phyloP scores from a whole-genome alignment of 2,888 invertebrate genomes.

The Drosophila suboccidentalis region DNA sequence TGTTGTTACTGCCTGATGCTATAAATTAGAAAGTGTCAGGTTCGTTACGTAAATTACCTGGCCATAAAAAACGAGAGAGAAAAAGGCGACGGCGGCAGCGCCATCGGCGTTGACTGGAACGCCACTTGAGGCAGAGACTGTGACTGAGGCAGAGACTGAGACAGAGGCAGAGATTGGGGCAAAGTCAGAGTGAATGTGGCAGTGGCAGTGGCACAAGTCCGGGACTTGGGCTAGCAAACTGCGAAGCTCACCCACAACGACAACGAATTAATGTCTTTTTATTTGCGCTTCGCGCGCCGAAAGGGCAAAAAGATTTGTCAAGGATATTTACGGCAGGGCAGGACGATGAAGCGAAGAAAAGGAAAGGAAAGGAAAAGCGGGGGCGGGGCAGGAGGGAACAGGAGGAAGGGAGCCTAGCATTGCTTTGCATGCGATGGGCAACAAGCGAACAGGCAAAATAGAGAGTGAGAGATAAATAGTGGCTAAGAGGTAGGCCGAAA shows the following conservation, averaged over 20 bases:
- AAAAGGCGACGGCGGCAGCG: conserved; percentile 20
- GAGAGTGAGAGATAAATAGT: conserved; percentile 3
- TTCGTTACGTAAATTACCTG: conserved; percentile 83
- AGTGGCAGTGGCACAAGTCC: conserved; percentile 12
- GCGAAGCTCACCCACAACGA: conserved; percentile 59
- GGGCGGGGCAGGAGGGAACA: no score
- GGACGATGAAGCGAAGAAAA: conserved; percentile 8
- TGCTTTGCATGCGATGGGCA: conserved; percentile 24
- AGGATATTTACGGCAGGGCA: conserved; percentile 71
- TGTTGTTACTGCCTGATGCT: conserved; percentile 44
- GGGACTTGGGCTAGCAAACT: conserved; percentile 1
- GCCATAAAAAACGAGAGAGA: conserved; percentile 67
- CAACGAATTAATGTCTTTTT: conserved; percentile 79
- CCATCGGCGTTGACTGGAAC: conserved; percentile 16
- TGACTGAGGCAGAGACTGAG: conserved; percentile 11
- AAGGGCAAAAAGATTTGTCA: conserved; percentile 79
- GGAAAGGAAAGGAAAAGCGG: not conserved
- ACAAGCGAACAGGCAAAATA: conserved; percentile 13
- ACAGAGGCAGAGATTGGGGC: not conserved
- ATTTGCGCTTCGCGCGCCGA: conserved; percentile 76
- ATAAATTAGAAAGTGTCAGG: conserved; percentile 83
- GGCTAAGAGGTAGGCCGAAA: conserved; percentile 9
- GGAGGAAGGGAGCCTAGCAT: conserved; percentile 6
- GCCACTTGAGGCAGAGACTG: conserved; percentile 15
- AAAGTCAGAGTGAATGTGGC: conserved; percentile 16